A percentile compares a stretch with the other conserved stretches of the same genome.
Conservation (phyloP, 2,113 vertebrate genomes). For the Talpa occidentalis region DNA sequence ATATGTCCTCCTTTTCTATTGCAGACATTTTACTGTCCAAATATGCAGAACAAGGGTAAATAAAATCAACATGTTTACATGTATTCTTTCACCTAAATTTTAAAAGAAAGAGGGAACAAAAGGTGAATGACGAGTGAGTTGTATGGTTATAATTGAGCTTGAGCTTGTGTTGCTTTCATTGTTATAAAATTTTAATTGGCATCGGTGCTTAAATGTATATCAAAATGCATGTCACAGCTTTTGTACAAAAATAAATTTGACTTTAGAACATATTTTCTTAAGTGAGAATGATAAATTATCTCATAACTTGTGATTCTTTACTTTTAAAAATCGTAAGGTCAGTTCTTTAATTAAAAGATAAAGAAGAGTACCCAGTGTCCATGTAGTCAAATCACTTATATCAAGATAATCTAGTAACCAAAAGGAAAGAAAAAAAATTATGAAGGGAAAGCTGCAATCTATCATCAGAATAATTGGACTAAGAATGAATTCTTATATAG, state of each 20-base stretch:
- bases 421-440: not conserved
- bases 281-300: constrained; percentile 74
- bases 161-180: constrained; percentile 72
- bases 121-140: constrained; percentile 64
- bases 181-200: constrained; percentile 76
- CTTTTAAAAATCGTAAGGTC: constrained; percentile 71
- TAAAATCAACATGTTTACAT: constrained; percentile 57
- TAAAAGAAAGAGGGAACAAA: constrained; percentile 60
- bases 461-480: constrained; percentile 46
- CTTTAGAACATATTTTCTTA: constrained; percentile 65
- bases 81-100: constrained; percentile 63
- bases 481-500: constrained; percentile 48
- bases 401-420: constrained; percentile 51
- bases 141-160: constrained; percentile 69
- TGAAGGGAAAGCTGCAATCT: constrained; percentile 16
- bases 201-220: constrained; percentile 72
- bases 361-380: constrained; percentile 53
- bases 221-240: constrained; percentile 75
- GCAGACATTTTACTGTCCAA: constrained; percentile 18
- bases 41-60: constrained; percentile 35
- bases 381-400: constrained; percentile 54
- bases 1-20: constrained; percentile 33
- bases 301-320: constrained; percentile 59
- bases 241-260: constrained; percentile 74
- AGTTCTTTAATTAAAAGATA: constrained; percentile 78